A percentile compares a stretch with the other conserved stretches of the same genome.
Evolutionary conservation across 2,888 invertebrate species (phyloP).

Genomic region (Heteropelma amictum): DNA sequence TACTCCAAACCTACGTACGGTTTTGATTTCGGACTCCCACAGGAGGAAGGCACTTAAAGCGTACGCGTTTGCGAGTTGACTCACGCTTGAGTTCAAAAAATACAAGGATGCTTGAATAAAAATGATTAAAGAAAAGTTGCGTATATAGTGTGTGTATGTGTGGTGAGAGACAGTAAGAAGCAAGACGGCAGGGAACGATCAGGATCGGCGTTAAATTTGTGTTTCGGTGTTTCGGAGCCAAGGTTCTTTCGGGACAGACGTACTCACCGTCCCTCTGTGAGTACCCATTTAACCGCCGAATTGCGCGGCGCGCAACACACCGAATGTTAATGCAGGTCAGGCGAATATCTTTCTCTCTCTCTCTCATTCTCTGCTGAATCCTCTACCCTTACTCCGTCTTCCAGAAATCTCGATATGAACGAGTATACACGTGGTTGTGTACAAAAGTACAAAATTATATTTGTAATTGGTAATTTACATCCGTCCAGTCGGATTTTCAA

Average conservation of each 20-base stretch:
- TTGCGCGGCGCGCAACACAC: slow-evolving; percentile 67
- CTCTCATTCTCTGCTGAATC: slow-evolving; percentile 33
- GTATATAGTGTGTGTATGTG: too few species aligned
- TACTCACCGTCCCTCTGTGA: slow-evolving; percentile 44
- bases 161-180: slow-evolving; percentile 37
- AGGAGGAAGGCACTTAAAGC: too few species aligned
- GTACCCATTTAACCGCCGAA: slow-evolving; percentile 61
- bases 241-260: slow-evolving; percentile 66
- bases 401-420: slow-evolving; percentile 4
- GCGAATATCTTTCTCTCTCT: slow-evolving; percentile 45
- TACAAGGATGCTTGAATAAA: too few species aligned
- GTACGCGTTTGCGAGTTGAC: too few species aligned
- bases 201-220: slow-evolving; percentile 58
- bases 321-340: slow-evolving; percentile 71
- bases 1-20: too few species aligned
- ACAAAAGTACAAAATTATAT: too few species aligned
- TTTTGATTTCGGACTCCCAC: too few species aligned
- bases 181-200: slow-evolving; percentile 41
- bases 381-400: slow-evolving; percentile 1
- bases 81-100: too few species aligned
- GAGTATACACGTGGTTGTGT: background rate
- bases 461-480: too few species aligned
- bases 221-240: slow-evolving; percentile 74
- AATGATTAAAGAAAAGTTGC: background rate
- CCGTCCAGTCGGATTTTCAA: too few species aligned